These are phyloP conservation scores for Antechinus flavipes DNA, from an alignment of 2,113 vertebrate species.

Conservation along the genomic window DNA sequence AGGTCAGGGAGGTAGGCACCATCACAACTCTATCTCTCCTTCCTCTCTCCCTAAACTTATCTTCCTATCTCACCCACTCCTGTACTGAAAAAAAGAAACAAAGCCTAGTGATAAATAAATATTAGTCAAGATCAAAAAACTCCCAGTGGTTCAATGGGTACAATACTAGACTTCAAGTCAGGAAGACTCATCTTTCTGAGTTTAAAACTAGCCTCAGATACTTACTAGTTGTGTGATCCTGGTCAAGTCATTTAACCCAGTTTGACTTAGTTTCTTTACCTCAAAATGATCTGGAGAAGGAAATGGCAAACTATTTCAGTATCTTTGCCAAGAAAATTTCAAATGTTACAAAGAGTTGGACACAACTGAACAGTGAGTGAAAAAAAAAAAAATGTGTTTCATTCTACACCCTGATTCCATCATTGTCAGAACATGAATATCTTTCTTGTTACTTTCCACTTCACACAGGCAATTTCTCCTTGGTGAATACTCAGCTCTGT, in stretches of 20 bases:
- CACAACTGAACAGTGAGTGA: background rate
- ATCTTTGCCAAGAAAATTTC: background rate
- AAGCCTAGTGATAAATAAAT: background rate
- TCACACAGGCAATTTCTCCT: background rate
- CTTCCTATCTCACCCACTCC: background rate
- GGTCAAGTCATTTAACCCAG: background rate
- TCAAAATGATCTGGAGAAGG: background rate
- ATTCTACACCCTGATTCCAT: background rate
- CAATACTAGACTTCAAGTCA: background rate
- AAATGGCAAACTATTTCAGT: background rate
- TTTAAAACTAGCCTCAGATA: background rate
- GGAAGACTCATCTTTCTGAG: background rate
- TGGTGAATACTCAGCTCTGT: background rate
- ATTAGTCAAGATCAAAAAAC: background rate
- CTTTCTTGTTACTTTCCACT: background rate
- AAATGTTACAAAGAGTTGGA: background rate
- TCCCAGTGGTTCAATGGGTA: background rate
- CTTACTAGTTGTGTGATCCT: background rate
- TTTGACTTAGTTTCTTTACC: background rate
- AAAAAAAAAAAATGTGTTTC: background rate
- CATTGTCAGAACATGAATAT: background rate
- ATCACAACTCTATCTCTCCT: background rate
- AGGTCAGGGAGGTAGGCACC: too few relatives aligned
- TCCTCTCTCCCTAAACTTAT: background rate
- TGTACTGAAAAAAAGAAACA: background rate